A percentile compares a stretch with the other conserved stretches of the same genome.
phyloP scores from a whole-genome alignment of 1,140 invertebrate genomes.

The Drosophila seguyi region DNA sequence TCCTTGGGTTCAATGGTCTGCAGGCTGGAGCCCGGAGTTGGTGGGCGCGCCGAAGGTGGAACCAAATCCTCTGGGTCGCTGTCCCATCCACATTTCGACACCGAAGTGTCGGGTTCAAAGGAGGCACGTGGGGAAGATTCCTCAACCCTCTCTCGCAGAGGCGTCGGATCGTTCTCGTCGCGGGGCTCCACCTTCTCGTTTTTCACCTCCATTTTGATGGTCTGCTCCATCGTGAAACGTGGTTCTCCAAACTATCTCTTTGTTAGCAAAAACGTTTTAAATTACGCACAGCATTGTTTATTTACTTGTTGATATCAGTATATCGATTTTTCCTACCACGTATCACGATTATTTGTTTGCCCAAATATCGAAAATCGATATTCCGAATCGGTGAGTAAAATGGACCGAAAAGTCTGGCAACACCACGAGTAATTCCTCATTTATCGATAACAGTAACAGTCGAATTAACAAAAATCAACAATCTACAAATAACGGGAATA shows the following conservation, averaged over 20 bases:
- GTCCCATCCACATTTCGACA: constrained; percentile 29
- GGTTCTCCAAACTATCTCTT: not conserved
- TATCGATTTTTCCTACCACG: too few relatives aligned
- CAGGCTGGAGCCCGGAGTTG: constrained; percentile 1
- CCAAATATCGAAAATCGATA: too few relatives aligned
- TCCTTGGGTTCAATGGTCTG: not conserved
- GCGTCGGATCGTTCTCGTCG: constrained; percentile 42
- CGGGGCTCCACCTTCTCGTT: not conserved
- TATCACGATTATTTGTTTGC: too few relatives aligned
- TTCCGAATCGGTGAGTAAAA: too few relatives aligned
- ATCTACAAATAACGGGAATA: constrained; percentile 15
- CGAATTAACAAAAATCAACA: not conserved
- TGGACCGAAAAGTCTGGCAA: not conserved
- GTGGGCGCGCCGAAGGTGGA: not conserved
- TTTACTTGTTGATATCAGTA: too few relatives aligned
- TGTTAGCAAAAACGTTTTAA: not conserved
- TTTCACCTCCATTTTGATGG: constrained; percentile 12
- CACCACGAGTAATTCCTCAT: too few relatives aligned
- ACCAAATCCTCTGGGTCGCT: constrained; percentile 29
- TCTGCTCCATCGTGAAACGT: constrained; percentile 2
- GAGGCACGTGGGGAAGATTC: not conserved
- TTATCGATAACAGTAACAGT: constrained; percentile 1
- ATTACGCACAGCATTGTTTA: not conserved
- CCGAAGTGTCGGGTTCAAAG: not conserved
- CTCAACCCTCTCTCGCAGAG: constrained; percentile 9